Evolutionary conservation across 2,888 invertebrate genomes (phyloP).

Genomic region (Balanococcus diminutus): DNA sequence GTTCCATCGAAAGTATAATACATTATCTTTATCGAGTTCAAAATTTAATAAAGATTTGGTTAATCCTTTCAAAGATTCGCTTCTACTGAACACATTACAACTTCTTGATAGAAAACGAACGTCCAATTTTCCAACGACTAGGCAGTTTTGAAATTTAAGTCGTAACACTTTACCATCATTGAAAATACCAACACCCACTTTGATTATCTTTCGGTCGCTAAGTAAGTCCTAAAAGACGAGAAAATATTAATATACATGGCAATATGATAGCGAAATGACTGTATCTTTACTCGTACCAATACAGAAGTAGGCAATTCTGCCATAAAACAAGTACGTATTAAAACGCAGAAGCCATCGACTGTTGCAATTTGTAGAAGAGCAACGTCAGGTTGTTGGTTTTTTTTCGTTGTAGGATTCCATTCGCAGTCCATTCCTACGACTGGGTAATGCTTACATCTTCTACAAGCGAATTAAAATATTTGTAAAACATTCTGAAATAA

Average conservation of each 20-base stretch:
- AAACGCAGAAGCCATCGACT: slow-evolving; percentile 36
- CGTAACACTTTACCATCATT: slow-evolving; percentile 31
- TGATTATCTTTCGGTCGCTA: slow-evolving; percentile 27
- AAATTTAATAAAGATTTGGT: slow-evolving; percentile 39
- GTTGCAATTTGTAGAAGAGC: slow-evolving; percentile 46
- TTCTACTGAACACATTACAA: slow-evolving; percentile 44
- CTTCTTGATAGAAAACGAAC: slow-evolving; percentile 43
- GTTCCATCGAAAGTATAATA: slow-evolving; percentile 34
- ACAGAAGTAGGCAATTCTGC: slow-evolving; percentile 27
- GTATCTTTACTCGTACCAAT: neutral
- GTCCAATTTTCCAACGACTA: slow-evolving; percentile 7
- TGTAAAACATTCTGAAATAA: neutral
- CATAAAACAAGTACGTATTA: slow-evolving; percentile 47
- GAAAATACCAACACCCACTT: slow-evolving; percentile 50
- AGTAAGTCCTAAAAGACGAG: slow-evolving; percentile 15
- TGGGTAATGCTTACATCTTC: slow-evolving; percentile 35
- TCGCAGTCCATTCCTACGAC: slow-evolving; percentile 48
- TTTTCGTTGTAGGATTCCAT: slow-evolving; percentile 33
- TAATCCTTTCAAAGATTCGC: slow-evolving; percentile 34
- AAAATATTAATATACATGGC: neutral
- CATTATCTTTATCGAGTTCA: slow-evolving; percentile 45
- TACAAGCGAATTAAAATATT: neutral
- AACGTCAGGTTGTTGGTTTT: slow-evolving; percentile 48
- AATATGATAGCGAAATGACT: neutral
- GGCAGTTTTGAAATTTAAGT: slow-evolving; percentile 18